Evolutionary conservation across 2,113 vertebrate species (phyloP).

Genomic region (Podilymbus podiceps): DNA sequence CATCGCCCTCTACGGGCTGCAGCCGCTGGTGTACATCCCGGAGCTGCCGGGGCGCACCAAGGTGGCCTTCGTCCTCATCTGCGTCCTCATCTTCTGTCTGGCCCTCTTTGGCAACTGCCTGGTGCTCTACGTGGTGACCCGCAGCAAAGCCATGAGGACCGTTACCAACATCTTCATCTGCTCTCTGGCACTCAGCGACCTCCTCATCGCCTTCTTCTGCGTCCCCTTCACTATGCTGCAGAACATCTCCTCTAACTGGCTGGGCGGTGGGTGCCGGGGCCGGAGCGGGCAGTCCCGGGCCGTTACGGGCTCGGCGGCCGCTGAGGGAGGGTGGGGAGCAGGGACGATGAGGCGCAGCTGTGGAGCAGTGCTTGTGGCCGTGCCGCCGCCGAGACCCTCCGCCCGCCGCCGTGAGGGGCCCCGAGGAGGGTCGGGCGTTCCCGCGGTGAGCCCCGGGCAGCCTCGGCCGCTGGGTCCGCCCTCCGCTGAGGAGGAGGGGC

Average conservation of each 20-base stretch:
- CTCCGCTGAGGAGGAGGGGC: background rate
- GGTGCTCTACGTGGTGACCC: constrained; percentile 76
- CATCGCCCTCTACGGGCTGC: constrained; percentile 72
- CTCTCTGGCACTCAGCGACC: constrained; percentile 79
- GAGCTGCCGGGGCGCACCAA: constrained; percentile 70
- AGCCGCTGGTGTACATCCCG: constrained; percentile 74
- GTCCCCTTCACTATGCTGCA: constrained; percentile 78
- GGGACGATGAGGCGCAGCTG: background rate
- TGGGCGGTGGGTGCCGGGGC: constrained; percentile 65
- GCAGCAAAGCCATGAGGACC: constrained; percentile 75
- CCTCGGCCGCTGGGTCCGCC: background rate
- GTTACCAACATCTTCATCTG: constrained; percentile 81
- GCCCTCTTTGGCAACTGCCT: constrained; percentile 77
- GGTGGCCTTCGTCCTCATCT: constrained; percentile 64
- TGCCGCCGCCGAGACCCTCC: background rate
- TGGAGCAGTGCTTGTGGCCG: background rate
- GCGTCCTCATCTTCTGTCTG: constrained; percentile 72
- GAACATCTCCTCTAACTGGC: constrained; percentile 76
- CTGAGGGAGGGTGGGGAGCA: background rate
- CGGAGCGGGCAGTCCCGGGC: background rate
- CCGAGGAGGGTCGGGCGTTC: background rate
- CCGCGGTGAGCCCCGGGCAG: background rate
- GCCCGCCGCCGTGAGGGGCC: background rate
- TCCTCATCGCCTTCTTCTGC: constrained; percentile 80
- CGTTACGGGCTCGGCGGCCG: background rate